Evolutionary conservation across 1,140 invertebrate species (phyloP).

Genomic region (Copidosoma floridanum): DNA sequence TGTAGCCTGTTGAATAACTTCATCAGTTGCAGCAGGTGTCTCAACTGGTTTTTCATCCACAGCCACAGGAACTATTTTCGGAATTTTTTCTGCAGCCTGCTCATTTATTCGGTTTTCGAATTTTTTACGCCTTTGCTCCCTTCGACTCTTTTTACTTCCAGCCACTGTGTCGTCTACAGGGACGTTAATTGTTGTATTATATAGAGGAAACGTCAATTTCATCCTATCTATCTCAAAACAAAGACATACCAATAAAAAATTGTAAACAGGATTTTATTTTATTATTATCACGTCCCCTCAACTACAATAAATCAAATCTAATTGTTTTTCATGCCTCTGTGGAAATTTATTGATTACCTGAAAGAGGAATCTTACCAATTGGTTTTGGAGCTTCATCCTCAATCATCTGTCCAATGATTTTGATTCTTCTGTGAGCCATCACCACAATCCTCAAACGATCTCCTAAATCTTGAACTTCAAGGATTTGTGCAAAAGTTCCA

Average conservation of each 20-base stretch:
- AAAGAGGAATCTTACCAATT: too few species aligned
- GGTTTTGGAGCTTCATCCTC: slow-evolving; percentile 65
- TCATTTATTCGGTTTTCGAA: slow-evolving; percentile 25
- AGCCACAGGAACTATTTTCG: not conserved
- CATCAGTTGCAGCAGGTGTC: slow-evolving; percentile 13
- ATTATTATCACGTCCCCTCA: too few species aligned
- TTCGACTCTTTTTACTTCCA: slow-evolving; percentile 40
- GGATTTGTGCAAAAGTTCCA: slow-evolving; percentile 97
- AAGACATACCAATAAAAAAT: slow-evolving; percentile 29
- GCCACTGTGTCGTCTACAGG: slow-evolving; percentile 47
- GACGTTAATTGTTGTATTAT: slow-evolving; percentile 68
- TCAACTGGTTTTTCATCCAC: slow-evolving; percentile 25
- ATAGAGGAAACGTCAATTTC: slow-evolving; percentile 63
- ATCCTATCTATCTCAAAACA: slow-evolving; percentile 46
- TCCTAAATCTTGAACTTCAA: slow-evolving; percentile 94
- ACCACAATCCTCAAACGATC: slow-evolving; percentile 89
- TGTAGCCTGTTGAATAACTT: slow-evolving; percentile 8
- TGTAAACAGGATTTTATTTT: too few species aligned
- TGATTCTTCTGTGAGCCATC: slow-evolving; percentile 88
- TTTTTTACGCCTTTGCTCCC: slow-evolving; percentile 39
- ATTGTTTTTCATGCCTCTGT: too few species aligned
- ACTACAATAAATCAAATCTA: too few species aligned
- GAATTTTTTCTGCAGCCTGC: slow-evolving; percentile 29
- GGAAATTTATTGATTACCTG: not conserved
- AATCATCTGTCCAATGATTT: slow-evolving; percentile 73